A percentile compares a stretch with the other conserved stretches of the same genome.
Evolutionary conservation across 2,888 invertebrate species (phyloP).

Genomic region (Agrenia bidenticulata): DNA sequence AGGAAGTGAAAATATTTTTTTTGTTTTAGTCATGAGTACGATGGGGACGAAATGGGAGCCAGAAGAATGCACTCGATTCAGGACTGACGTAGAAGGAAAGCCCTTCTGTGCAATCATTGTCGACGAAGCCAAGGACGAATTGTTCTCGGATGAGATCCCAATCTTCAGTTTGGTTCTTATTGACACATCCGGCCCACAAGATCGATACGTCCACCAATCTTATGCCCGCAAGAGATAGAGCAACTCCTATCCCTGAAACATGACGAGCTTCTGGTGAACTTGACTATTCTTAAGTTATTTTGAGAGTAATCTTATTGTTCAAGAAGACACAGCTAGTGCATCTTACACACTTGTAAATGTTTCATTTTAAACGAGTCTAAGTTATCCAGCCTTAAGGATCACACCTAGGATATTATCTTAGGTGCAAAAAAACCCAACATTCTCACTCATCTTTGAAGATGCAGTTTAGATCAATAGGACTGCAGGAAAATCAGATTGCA

Average conservation of each 20-base stretch:
- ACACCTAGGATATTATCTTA: too few relatives aligned
- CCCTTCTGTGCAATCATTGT: conserved; percentile 48
- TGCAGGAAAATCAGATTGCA: too few relatives aligned
- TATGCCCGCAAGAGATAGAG: conserved; percentile 28
- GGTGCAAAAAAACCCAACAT: too few relatives aligned
- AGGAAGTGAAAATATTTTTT: background rate
- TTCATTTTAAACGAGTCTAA: too few relatives aligned
- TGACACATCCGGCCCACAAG: conserved; percentile 48
- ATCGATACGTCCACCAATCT: conserved; percentile 46
- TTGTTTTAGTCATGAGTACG: conserved; percentile 29
- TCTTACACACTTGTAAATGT: background rate
- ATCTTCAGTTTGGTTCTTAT: conserved; percentile 46
- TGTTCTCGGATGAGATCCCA: conserved; percentile 35
- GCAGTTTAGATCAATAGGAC: too few relatives aligned
- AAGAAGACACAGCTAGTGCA: background rate
- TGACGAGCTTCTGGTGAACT: conserved; percentile 3
- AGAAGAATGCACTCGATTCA: conserved; percentile 45
- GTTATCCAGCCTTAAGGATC: too few relatives aligned
- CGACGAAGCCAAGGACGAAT: conserved; percentile 42
- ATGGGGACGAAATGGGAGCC: conserved; percentile 40
- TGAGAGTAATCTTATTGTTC: conserved; percentile 6
- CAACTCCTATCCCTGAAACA: background rate
- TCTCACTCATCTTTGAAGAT: too few relatives aligned
- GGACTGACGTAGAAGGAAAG: conserved; percentile 47
- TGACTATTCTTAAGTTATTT: conserved; percentile 5